Conservation (phyloP, 1,140 invertebrate genomes). For the Drosophila ohnishii region DNA sequence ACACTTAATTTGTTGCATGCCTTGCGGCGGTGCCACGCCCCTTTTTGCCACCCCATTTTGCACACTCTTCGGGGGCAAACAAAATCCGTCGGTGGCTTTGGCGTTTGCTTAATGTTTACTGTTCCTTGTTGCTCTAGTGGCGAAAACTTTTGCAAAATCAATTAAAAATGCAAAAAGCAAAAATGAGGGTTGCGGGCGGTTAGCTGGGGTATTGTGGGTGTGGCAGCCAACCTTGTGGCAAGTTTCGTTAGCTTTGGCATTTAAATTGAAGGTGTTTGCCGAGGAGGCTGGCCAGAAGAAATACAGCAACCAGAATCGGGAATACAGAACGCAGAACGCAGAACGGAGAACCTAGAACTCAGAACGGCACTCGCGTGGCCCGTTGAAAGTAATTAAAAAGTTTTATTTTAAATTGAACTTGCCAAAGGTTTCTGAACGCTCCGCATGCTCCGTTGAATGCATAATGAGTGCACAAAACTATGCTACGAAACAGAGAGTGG, state of each 20-base stretch:
- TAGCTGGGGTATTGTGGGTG: not conserved
- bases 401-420: slow-evolving; percentile 60
- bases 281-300: slow-evolving; percentile 13
- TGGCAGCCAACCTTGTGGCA: slow-evolving; percentile 50
- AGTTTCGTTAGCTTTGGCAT: slow-evolving; percentile 56
- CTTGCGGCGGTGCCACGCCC: slow-evolving; percentile 43
- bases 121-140: slow-evolving; percentile 39
- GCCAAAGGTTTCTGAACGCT: slow-evolving; percentile 39
- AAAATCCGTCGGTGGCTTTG: slow-evolving; percentile 22
- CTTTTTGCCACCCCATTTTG: slow-evolving; percentile 6
- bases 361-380: slow-evolving; percentile 18
- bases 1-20: slow-evolving; percentile 73
- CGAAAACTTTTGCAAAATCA: slow-evolving; percentile 64
- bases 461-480: slow-evolving; percentile 31
- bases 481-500: not conserved
- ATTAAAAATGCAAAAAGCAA: slow-evolving; percentile 64
- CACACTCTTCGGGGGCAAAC: slow-evolving; percentile 13
- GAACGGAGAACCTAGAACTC: slow-evolving; percentile 11
- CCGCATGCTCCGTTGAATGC: slow-evolving; percentile 36
- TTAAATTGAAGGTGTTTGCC: slow-evolving; percentile 62
- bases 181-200: slow-evolving; percentile 12
- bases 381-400: slow-evolving; percentile 65
- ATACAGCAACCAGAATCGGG: not conserved
- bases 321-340: slow-evolving; percentile 1
- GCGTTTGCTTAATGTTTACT: slow-evolving; percentile 41